Evolutionary conservation across 2,113 vertebrate genomes (phyloP), one percentile per base, ranked within the genome.

Genomic region (Paralichthys olivaceus): DNA sequence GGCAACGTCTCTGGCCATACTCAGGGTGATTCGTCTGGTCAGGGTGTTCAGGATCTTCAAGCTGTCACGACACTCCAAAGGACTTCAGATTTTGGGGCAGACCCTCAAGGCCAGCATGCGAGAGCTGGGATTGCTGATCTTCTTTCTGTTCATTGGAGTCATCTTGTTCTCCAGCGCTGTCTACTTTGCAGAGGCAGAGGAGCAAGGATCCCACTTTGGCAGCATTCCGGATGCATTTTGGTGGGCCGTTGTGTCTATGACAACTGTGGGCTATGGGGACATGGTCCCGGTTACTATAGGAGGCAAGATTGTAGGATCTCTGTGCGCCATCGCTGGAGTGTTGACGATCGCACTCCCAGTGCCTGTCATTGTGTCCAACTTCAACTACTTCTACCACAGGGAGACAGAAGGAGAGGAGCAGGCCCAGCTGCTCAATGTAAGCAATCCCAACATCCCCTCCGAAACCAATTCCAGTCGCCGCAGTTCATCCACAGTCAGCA

Each of bases 311-410:
- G 98, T 99, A 79, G 98, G 98, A 88, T 99, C 98, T 91, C 95
- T 99, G 93, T 99, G 98, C 91, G 97, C 98, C 93, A 99, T 99
- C 71, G 98, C 98, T 87, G 98, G 98, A 90, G 98, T 99, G 95
- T 94, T 99, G 87, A 99, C 98, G 88, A 99, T 99, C 94, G 97
- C 98, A 75, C 97, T 99, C 88, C 98, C 98, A 84, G 98, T 99
- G 91, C 98, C 98, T 95, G 98, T 99, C 94, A 99, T 99, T 79
- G 98, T 99, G 92, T 99, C 98, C 96, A 99, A 99, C 94, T 99
- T 99, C 96, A 99, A 99, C 95, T 99, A 99, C 96, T 99, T 99
- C 96, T 99, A 99, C 95, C 98, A 99, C 95, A 95, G 97, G 94
- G 98, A 99, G 95, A 99, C 98, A 59, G 98, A 99, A 91, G 98